Evolutionary conservation across 2,888 invertebrate species (phyloP), one percentile per base, ranked within the genome.

Genomic region (Phytoseiulus persimilis): DNA sequence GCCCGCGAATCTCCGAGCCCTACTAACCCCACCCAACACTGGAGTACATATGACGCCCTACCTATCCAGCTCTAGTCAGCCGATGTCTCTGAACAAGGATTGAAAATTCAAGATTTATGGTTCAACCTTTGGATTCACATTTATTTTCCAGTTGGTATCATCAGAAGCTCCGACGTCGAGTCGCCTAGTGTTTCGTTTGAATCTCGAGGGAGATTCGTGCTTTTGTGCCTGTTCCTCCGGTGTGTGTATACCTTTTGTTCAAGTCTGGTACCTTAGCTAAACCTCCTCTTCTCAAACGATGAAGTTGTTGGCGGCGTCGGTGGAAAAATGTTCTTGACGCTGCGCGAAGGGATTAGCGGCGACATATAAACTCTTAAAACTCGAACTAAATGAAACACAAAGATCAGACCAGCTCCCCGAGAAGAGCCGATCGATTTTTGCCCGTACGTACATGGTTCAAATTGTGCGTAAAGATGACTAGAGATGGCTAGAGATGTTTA

Each of bases 261-360:
- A 2, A 87, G 87, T 87, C 87, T 87, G 87, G 5, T 87, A 87
- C 87, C 87, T 87, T 87, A 33, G 87, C 87, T 87, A 87, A 87
- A 87, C 45, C 87, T 87, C 87, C 87, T 87, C 87, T 87, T 87
- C 87, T 65, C 28, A 65, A 14, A 46, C 46, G 6, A 14, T 46
- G 6, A 14, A 46, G 5, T 23, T 65, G 11, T 65, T 65, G 11
- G 5, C 18, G 65, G 65, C 65, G 5, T 65, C 65, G 14, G 9
- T 39, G 5, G 39, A 39, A 39, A 39, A 39, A 6, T 6, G 39
- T 65, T 23, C 23, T 65, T 65, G 9, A 65, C 65, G 65, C 65
- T 65, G 14, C 18, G 14, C 65, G 18, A 28, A 65, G 18, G 9
- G 65, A 28, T 65, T 65, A 65, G 65, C 39, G 39, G 39, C 39